These are phyloP conservation scores for Camarhynchus parvulus DNA, from an alignment of 2,113 vertebrate species.

Conservation along the genomic window DNA sequence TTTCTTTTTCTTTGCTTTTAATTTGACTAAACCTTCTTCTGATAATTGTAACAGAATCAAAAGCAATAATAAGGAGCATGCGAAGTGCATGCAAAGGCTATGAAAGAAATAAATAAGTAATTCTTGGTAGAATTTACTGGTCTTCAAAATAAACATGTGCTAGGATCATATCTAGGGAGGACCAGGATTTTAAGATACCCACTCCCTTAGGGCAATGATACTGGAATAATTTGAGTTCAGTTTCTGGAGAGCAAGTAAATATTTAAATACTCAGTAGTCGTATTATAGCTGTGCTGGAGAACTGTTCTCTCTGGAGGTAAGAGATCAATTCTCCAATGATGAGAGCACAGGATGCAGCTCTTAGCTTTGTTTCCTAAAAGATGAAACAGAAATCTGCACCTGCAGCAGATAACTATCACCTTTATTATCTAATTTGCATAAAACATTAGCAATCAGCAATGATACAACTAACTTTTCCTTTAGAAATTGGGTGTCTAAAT, in stretches of 20 bases:
- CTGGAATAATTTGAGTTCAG: conserved; percentile 19
- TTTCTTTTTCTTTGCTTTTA: conserved; percentile 31
- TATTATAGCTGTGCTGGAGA: conserved; percentile 30
- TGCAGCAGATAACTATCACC: conserved; percentile 66
- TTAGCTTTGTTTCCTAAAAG: conserved; percentile 49
- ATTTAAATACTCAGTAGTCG: conserved; percentile 29
- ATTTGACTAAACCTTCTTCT: background rate
- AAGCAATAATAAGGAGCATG: background rate
- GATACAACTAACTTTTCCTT: background rate
- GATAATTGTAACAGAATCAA: background rate
- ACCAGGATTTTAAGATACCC: background rate
- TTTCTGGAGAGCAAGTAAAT: conserved; percentile 52
- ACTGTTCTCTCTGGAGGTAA: conserved; percentile 25
- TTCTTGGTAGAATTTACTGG: background rate
- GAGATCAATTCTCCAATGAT: conserved; percentile 52
- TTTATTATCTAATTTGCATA: conserved; percentile 61
- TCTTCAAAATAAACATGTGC: background rate
- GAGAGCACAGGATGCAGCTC: conserved; percentile 43
- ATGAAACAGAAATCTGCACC: conserved; percentile 60
- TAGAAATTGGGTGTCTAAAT: background rate
- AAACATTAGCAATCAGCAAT: conserved; percentile 41
- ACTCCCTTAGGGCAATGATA: background rate
- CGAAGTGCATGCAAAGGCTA: background rate
- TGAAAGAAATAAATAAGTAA: background rate
- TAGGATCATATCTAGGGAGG: background rate